A percentile compares a stretch with the other conserved stretches of the same genome.
These are phyloP conservation scores for Ophioninae sp. DNA, from an alignment of 2,888 invertebrate species.

Conservation along the genomic window DNA sequence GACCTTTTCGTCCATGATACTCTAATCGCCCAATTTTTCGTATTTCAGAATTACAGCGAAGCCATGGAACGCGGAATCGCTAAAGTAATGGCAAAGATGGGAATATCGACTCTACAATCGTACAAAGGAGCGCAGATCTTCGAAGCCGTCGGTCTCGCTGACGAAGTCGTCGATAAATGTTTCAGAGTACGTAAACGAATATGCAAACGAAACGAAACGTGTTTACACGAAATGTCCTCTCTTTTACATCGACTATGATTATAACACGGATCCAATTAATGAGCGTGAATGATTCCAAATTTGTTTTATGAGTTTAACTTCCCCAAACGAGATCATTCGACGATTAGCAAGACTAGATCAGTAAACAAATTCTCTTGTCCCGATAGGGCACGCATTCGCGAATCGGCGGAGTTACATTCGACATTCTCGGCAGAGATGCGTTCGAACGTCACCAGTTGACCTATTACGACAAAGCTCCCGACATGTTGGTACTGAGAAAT, in stretches of 20 bases:
- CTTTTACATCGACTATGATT: slow-evolving; percentile 66
- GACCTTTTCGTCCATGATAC: not conserved
- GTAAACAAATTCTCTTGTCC: slow-evolving; percentile 40
- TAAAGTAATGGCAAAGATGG: slow-evolving; percentile 99
- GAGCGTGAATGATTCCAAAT: slow-evolving; percentile 70
- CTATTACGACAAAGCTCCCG: slow-evolving; percentile 86
- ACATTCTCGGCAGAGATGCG: slow-evolving; percentile 92
- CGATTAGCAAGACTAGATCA: not conserved
- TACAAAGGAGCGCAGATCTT: slow-evolving; percentile 99
- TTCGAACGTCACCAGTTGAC: slow-evolving; percentile 91
- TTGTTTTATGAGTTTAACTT: slow-evolving; percentile 66
- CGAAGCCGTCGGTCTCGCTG: slow-evolving; percentile 97
- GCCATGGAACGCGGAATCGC: slow-evolving; percentile 95
- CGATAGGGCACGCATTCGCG: slow-evolving; percentile 86
- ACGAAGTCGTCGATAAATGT: slow-evolving; percentile 96
- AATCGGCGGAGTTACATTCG: slow-evolving; percentile 95
- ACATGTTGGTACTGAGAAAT: slow-evolving; percentile 89
- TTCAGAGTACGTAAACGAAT: slow-evolving; percentile 88
- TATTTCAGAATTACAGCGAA: slow-evolving; percentile 88
- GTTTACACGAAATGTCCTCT: not conserved
- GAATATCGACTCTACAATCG: slow-evolving; percentile 98
- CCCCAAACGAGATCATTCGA: slow-evolving; percentile 19
- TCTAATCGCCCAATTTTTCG: not conserved
- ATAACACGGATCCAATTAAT: slow-evolving; percentile 76
- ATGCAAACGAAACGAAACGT: slow-evolving; percentile 14